Conservation (phyloP, 2,888 invertebrate genomes). For the Helicoverpa assulta region DNA sequence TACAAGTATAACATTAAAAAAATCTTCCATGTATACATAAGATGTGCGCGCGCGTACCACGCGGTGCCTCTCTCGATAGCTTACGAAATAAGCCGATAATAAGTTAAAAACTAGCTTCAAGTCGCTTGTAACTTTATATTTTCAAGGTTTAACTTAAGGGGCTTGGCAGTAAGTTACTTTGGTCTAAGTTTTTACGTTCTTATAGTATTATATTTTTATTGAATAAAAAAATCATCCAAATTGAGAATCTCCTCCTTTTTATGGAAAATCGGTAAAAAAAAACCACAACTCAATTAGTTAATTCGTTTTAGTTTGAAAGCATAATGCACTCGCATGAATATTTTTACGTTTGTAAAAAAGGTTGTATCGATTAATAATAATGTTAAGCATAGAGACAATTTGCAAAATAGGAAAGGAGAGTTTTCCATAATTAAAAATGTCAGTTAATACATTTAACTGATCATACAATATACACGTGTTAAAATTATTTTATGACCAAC, state of each 20-base stretch:
- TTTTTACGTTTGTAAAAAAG: too few relatives aligned
- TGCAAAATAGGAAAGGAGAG: too few relatives aligned
- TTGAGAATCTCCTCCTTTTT: too few relatives aligned
- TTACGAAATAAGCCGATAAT: conserved; percentile 1
- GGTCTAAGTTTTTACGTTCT: neutral
- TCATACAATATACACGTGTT: neutral
- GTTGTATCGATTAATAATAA: too few relatives aligned
- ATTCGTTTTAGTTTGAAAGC: too few relatives aligned
- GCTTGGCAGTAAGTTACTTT: neutral
- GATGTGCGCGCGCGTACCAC: neutral
- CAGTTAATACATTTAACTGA: neutral
- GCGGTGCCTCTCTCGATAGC: neutral
- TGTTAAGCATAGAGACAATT: neutral
- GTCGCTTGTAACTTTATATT: neutral
- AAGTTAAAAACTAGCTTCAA: conserved; percentile 1
- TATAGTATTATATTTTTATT: too few relatives aligned
- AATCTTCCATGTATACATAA: neutral
- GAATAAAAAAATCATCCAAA: too few relatives aligned
- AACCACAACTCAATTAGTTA: too few relatives aligned
- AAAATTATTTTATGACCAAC: neutral
- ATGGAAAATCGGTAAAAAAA: too few relatives aligned
- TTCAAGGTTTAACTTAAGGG: neutral
- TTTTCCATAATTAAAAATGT: too few relatives aligned
- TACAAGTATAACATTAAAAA: too few relatives aligned
- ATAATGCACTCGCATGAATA: too few relatives aligned